Conservation (phyloP, 2,888 invertebrate species). For the Callyntrura sp. region DNA sequence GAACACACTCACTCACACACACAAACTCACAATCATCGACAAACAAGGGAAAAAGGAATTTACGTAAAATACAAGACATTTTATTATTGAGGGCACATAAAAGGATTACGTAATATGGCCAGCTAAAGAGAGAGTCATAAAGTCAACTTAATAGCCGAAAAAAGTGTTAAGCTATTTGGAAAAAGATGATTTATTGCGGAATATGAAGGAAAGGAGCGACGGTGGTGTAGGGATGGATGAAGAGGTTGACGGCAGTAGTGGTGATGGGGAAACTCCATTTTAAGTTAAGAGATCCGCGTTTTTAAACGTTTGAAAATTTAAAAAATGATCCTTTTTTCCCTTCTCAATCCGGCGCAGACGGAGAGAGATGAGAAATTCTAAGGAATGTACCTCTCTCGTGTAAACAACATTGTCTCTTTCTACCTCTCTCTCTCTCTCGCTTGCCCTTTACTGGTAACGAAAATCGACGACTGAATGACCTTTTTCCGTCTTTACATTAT, state of each 20-base stretch:
- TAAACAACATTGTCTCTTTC: not conserved
- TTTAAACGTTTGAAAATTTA: not conserved
- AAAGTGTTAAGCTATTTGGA: slow-evolving; percentile 21
- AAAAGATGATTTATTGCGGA: slow-evolving; percentile 30
- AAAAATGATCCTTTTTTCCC: not conserved
- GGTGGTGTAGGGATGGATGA: not conserved
- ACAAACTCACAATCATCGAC: too few species aligned
- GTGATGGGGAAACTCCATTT: too few species aligned
- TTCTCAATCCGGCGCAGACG: not conserved
- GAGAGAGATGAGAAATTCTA: too few species aligned
- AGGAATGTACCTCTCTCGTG: too few species aligned
- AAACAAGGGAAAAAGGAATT: too few species aligned
- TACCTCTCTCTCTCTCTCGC: not conserved
- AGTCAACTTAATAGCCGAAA: slow-evolving; percentile 31
- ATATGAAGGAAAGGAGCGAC: not conserved
- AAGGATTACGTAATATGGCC: slow-evolving; percentile 35
- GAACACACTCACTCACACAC: too few species aligned
- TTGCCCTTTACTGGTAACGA: not conserved
- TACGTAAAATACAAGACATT: too few species aligned
- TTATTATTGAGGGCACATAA: not conserved
- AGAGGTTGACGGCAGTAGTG: too few species aligned
- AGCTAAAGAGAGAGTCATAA: slow-evolving; percentile 10
- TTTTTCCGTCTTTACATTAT: not conserved
- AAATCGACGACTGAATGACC: not conserved
- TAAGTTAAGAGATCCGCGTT: too few species aligned